Percentiles rank a stretch among this genome's conserved stretches.
Conservation (phyloP, 2,888 invertebrate genomes). For the Gastracanthus pulcherrimus region DNA sequence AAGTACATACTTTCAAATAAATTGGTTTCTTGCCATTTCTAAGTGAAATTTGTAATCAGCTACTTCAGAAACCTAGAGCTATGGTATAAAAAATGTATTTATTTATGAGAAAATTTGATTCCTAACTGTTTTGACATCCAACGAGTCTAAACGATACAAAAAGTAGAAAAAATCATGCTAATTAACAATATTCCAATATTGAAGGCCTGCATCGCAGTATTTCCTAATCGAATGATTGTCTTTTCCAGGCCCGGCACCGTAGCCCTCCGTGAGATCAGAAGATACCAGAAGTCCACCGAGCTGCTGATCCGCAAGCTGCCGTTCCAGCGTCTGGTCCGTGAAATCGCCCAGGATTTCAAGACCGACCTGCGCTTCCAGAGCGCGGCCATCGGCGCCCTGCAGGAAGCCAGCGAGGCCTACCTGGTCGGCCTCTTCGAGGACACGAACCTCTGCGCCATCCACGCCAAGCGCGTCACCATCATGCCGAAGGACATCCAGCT, state of each 20-base stretch:
- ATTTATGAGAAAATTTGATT: too few relatives aligned
- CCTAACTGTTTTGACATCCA: too few relatives aligned
- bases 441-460: slow-evolving; percentile 98
- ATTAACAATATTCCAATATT: too few relatives aligned
- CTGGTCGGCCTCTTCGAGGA: slow-evolving; percentile 95
- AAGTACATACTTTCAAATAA: too few relatives aligned
- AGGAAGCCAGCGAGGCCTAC: slow-evolving; percentile 95
- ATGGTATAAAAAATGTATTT: too few relatives aligned
- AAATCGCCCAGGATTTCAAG: slow-evolving; percentile 98
- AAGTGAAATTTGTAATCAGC: too few relatives aligned
- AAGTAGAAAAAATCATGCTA: too few relatives aligned
- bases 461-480: slow-evolving; percentile 95
- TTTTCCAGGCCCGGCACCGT: slow-evolving; percentile 91
- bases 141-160: too few relatives aligned
- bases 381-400: slow-evolving; percentile 94
- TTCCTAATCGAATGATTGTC: background rate
- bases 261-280: slow-evolving; percentile 96
- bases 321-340: slow-evolving; percentile 96
- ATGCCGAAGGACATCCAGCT: slow-evolving; percentile 99
- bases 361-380: slow-evolving; percentile 97
- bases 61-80: too few relatives aligned
- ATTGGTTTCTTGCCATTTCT: too few relatives aligned
- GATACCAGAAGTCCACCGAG: slow-evolving; percentile 97
- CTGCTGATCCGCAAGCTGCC: slow-evolving; percentile 96
- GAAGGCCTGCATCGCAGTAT: too few relatives aligned